Base-by-base conservation (phyloP, 2,113 vertebrate genomes). In the Pedetes capensis region DNA sequence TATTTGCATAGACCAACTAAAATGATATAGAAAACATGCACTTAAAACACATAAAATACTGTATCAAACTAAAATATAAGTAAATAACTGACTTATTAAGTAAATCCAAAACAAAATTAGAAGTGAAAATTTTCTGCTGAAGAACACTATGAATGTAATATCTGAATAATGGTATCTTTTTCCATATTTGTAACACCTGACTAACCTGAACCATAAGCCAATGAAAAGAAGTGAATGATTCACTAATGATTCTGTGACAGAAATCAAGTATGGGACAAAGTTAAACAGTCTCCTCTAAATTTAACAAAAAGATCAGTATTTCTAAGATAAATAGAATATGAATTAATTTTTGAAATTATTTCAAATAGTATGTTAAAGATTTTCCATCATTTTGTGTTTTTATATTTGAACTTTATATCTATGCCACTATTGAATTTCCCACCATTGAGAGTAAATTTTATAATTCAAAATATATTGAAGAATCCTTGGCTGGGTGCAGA, bases 251-350 rank as follows among this genome's bases (percentile, higher is more conserved):
- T 98, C 98, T 64, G 98, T 99, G 83, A 99, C 99, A 4, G 98
- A 99, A 95, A 99, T 99, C 94, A 99, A 99, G 85, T 99, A 99
- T 3, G 78, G 99, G 4, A 97, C 98, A 63, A 99, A 98, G 89
- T 97, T 99, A 78, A 99, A 98, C 51, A 0, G 75, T 98, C 74
- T 96, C 99, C 47, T 98, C 98, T 94, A 99, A 98, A 92, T 99
- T 98, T 99, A 85, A 98, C 0, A 98, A 98, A 92, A 99, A 99
- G 95, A 98, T 99, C 97, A 89, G 39, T 78, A 99, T 98, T 96
- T 97, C 99, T 32, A 42, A 99, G 87, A 99, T 99, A 97, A 96
- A 98, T 94, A 5, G 78, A 94, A 68, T n/a, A 20, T 44, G 11
- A 76, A 4, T 49, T 27, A 0, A 42, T 7, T 16, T 53, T 61